These are phyloP conservation scores for Amphipyra berbera DNA, from an alignment of 2,888 invertebrate genomes.

Conservation along the genomic window DNA sequence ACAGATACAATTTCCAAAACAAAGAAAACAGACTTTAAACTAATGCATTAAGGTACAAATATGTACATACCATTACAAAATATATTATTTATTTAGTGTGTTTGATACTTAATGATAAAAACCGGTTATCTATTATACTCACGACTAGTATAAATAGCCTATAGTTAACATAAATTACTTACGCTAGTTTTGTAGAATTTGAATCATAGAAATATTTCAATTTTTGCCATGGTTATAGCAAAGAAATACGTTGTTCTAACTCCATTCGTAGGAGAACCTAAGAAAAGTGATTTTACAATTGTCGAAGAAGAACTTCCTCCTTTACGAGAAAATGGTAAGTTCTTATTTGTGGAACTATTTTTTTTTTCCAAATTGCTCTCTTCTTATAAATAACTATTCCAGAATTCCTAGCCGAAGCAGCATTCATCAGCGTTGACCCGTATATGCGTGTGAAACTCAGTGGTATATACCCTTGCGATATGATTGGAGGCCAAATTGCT, in stretches of 20 bases:
- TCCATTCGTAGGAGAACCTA: slow-evolving; percentile 91
- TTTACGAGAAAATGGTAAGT: slow-evolving; percentile 91
- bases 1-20: not conserved
- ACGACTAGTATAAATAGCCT: too few relatives aligned
- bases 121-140: not conserved
- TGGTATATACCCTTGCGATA: slow-evolving; percentile 83
- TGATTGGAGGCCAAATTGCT: slow-evolving; percentile 92
- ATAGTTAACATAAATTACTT: too few relatives aligned
- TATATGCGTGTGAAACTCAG: slow-evolving; percentile 87
- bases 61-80: not conserved
- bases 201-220: too few relatives aligned
- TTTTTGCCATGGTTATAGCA: slow-evolving; percentile 83
- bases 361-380: too few relatives aligned
- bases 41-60: not conserved
- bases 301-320: slow-evolving; percentile 91
- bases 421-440: slow-evolving; percentile 93
- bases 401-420: slow-evolving; percentile 92
- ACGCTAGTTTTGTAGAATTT: too few relatives aligned
- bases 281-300: slow-evolving; percentile 89
- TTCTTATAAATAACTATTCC: too few relatives aligned
- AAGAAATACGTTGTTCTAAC: slow-evolving; percentile 90
- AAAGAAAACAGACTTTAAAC: slow-evolving; percentile 8
- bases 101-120: slow-evolving; percentile 1
- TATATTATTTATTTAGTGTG: not conserved
- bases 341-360: not conserved